These are phyloP conservation scores for Rhinoderma darwinii DNA, from an alignment of 2,113 vertebrate species.

Conservation along the genomic window DNA sequence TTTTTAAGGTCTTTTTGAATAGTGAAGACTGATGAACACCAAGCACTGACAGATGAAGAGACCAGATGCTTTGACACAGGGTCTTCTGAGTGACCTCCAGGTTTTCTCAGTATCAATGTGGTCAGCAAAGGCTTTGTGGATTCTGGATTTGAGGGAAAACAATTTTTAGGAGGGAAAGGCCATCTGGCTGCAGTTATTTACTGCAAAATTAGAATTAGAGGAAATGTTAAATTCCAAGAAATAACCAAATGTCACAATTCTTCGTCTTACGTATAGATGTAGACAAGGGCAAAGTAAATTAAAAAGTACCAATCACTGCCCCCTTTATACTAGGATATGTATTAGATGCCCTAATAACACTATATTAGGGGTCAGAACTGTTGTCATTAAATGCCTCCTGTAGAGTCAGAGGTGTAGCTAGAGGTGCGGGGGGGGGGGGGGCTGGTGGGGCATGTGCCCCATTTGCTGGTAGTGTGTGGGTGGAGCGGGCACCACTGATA, in stretches of 20 bases:
- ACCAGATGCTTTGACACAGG: constrained; percentile 29
- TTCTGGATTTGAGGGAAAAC: constrained; percentile 29
- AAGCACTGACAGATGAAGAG: constrained; percentile 59
- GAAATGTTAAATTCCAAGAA: constrained; percentile 3
- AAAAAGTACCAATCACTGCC: not conserved
- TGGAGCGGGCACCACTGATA: not conserved
- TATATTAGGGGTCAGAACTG: not conserved
- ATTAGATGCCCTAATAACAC: not conserved
- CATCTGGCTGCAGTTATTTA: constrained; percentile 25
- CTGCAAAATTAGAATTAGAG: no score
- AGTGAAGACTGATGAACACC: not conserved
- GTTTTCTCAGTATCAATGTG: constrained; percentile 20
- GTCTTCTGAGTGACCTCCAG: constrained; percentile 1
- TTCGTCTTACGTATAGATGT: not conserved
- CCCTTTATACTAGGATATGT: no score
- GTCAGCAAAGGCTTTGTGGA: constrained; percentile 17
- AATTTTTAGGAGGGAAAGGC: not conserved
- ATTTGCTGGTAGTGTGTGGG: not conserved
- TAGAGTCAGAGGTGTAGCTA: not conserved
- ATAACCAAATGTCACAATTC: not conserved
- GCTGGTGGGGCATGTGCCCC: not conserved
- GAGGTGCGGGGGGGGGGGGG: no score
- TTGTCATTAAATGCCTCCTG: no score
- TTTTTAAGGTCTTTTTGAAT: constrained; percentile 45
- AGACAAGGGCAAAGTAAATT: not conserved